A percentile compares a stretch with the other conserved stretches of the same genome.
Conservation (phyloP, 2,888 invertebrate genomes). For the Melitaea athalia region DNA sequence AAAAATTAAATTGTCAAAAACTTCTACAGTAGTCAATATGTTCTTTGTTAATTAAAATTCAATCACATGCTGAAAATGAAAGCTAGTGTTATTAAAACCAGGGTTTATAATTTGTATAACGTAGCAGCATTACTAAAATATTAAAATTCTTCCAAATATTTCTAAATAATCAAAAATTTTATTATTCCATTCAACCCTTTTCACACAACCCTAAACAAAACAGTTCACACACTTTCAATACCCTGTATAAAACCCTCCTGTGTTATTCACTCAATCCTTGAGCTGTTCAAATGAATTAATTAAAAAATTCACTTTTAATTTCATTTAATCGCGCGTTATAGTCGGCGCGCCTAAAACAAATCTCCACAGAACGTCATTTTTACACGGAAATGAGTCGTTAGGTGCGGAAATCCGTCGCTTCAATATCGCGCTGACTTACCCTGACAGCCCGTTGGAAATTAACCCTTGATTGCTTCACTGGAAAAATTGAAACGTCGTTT, state of each 20-base stretch:
- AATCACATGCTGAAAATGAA: no score
- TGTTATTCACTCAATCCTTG: no score
- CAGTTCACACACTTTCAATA: not conserved
- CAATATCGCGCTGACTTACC: conserved; percentile 48
- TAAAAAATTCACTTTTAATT: not conserved
- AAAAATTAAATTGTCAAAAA: no score
- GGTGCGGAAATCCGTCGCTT: conserved; percentile 39
- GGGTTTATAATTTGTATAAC: no score
- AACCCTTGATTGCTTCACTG: conserved; percentile 61
- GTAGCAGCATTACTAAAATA: no score
- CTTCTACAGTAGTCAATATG: no score
- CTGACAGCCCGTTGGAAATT: conserved; percentile 51
- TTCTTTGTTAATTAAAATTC: no score
- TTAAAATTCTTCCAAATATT: no score
- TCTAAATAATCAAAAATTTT: no score
- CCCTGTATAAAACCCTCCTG: not conserved
- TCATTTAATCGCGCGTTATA: conserved; percentile 4
- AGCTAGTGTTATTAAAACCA: no score
- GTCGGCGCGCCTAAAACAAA: conserved; percentile 25
- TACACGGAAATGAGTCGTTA: conserved; percentile 59
- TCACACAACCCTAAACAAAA: no score
- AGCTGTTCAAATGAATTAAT: not conserved
- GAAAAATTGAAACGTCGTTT: conserved; percentile 47
- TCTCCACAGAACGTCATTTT: conserved; percentile 47
- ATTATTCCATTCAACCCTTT: no score